Evolutionary conservation across 2,888 invertebrate genomes (phyloP).

Genomic region (Odontothrips loti): DNA sequence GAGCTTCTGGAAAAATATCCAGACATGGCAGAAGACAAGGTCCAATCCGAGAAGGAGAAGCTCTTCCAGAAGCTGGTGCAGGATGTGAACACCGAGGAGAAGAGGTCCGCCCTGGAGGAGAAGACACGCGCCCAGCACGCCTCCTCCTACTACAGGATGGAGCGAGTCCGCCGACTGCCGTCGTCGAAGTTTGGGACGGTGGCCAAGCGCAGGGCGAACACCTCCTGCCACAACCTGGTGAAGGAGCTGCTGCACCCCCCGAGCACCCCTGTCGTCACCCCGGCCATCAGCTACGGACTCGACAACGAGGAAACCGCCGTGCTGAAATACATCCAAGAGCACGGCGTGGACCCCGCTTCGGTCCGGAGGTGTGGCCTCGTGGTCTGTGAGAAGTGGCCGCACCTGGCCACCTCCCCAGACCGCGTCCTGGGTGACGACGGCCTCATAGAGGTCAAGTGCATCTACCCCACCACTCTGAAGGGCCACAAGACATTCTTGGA

Average conservation of each 20-base stretch:
- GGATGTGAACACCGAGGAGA: background rate
- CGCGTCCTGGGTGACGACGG: constrained; percentile 23
- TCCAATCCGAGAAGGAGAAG: background rate
- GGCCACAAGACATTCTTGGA: background rate
- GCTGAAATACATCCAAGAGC: background rate
- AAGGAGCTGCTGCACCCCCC: background rate
- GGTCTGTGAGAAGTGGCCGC: constrained; percentile 11
- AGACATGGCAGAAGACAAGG: background rate
- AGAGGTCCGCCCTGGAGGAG: background rate
- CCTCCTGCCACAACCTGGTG: constrained; percentile 28
- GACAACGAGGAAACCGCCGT: background rate
- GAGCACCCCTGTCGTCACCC: background rate
- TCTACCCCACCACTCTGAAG: background rate
- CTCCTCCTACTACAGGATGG: background rate
- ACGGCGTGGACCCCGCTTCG: background rate
- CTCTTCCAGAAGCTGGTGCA: background rate
- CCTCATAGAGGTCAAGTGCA: background rate
- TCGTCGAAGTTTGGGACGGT: background rate
- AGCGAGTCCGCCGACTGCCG: background rate
- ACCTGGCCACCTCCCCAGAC: constrained; percentile 31
- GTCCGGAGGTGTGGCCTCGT: constrained; percentile 25
- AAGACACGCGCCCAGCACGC: background rate
- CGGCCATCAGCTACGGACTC: constrained; percentile 19
- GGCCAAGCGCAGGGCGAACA: constrained; percentile 4
- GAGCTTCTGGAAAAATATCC: background rate